phyloP scores from a whole-genome alignment of 2,113 vertebrate species.

The Nothocercus nigrocapillus region DNA sequence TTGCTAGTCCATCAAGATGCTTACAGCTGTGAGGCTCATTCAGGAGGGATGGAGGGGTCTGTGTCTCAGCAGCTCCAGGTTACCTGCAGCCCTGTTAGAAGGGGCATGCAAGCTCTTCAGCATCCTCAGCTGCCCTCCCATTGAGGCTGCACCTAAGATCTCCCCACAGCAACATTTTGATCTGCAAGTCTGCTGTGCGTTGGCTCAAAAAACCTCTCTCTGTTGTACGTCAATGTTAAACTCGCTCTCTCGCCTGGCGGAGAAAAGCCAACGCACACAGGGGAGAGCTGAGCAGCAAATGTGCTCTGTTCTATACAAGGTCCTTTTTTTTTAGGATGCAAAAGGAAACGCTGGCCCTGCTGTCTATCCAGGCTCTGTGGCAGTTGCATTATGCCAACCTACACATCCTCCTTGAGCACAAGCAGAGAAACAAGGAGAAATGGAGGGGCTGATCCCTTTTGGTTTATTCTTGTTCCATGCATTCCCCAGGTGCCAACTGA shows the following conservation, averaged over 20 bases:
- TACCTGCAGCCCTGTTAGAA: background rate
- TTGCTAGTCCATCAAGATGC: background rate
- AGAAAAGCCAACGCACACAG: background rate
- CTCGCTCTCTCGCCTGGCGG: rapidly evolving
- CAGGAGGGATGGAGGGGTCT: rapidly evolving
- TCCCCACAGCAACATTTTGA: background rate
- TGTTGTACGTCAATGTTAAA: rapidly evolving
- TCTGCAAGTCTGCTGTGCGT: background rate
- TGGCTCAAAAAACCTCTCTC: background rate
- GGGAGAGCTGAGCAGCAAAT: background rate
- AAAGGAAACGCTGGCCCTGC: background rate
- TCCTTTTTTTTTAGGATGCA: rapidly evolving
- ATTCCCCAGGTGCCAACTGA: background rate
- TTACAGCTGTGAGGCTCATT: rapidly evolving
- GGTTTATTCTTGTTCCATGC: background rate
- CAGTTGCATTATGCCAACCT: background rate
- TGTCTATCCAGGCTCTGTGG: background rate
- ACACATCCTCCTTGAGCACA: rapidly evolving
- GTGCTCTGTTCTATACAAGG: too few species aligned
- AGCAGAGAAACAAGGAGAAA: background rate
- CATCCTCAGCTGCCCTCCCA: background rate
- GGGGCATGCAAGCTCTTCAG: background rate
- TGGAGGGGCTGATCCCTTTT: background rate
- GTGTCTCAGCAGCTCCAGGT: rapidly evolving
- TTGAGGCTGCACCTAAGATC: background rate